Evolutionary conservation across 2,888 invertebrate genomes (phyloP).

Genomic region (Palloptera scutellata): DNA sequence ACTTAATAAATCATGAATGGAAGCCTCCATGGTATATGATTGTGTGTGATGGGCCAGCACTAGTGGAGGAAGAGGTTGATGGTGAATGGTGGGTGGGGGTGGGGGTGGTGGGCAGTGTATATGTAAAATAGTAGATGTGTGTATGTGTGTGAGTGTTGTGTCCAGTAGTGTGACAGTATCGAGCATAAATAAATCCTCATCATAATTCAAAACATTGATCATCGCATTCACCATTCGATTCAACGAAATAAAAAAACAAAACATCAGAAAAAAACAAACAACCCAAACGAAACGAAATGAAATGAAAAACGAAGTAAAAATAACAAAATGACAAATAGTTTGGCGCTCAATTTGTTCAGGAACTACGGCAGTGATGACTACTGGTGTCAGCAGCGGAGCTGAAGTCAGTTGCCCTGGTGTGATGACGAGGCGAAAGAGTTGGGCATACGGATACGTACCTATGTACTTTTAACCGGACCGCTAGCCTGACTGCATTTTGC

Average conservation of each 20-base stretch:
- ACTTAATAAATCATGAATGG: conserved; percentile 52
- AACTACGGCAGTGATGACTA: conserved; percentile 18
- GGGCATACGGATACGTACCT: neutral
- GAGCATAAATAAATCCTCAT: conserved; percentile 59
- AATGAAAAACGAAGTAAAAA: conserved; percentile 18
- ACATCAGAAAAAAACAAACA: conserved; percentile 7
- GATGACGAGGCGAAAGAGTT: neutral
- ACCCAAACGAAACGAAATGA: conserved; percentile 7
- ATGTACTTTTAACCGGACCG: neutral
- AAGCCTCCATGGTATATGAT: conserved; percentile 2
- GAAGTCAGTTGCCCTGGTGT: neutral
- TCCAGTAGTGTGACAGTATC: conserved; percentile 50
- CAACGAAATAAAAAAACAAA: conserved; percentile 14
- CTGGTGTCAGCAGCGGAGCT: neutral
- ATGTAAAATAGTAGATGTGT: neutral
- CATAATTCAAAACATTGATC: conserved; percentile 62
- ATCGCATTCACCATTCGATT: conserved; percentile 38
- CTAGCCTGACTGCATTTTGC: neutral
- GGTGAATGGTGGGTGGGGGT: too few species aligned
- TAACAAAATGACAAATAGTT: conserved; percentile 58
- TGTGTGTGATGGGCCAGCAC: too few species aligned
- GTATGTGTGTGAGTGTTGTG: conserved; percentile 12
- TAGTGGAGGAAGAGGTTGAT: too few species aligned
- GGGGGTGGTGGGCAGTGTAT: neutral
- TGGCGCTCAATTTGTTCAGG: conserved; percentile 47